Percentiles rank a stretch among this genome's conserved stretches.
These are phyloP conservation scores for Eristalinus sepulchralis DNA, from an alignment of 2,888 invertebrate genomes.

Conservation along the genomic window DNA sequence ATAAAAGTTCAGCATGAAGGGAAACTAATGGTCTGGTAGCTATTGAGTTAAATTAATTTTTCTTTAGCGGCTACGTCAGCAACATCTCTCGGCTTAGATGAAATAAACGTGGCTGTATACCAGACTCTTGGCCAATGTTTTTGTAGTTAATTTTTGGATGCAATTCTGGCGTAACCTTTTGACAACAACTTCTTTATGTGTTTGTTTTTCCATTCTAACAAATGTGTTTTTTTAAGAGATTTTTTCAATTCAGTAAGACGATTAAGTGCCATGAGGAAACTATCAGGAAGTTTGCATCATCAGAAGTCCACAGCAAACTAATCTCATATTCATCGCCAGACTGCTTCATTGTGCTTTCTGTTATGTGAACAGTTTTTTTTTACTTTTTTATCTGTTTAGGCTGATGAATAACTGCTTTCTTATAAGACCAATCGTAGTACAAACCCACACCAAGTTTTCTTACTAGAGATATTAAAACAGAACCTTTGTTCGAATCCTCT, in stretches of 20 bases:
- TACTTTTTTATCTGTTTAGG: too few species aligned
- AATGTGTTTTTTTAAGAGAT: slow-evolving; percentile 25
- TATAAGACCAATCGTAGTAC: too few species aligned
- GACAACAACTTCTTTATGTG: slow-evolving; percentile 41
- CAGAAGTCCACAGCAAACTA: background rate
- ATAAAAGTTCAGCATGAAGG: slow-evolving; percentile 23
- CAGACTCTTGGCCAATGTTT: slow-evolving; percentile 50
- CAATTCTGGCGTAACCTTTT: slow-evolving; percentile 50
- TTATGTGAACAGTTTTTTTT: background rate
- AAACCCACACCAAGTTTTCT: too few species aligned
- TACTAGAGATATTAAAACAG: too few species aligned
- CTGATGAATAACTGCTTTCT: too few species aligned
- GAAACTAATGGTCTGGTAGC: slow-evolving; percentile 39
- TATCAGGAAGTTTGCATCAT: background rate
- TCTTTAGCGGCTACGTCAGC: slow-evolving; percentile 55
- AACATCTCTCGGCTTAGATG: slow-evolving; percentile 37
- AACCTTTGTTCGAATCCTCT: too few species aligned
- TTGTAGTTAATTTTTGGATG: slow-evolving; percentile 27
- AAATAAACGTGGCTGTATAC: slow-evolving; percentile 72
- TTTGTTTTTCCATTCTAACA: slow-evolving; percentile 26
- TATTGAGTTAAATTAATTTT: slow-evolving; percentile 46
- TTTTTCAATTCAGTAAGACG: slow-evolving; percentile 29
- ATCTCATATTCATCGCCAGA: background rate
- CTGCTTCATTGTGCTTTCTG: background rate
- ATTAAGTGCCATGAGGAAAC: background rate